These are phyloP conservation scores for Adelges cooleyi DNA, from an alignment of 1,140 invertebrate species.

Conservation along the genomic window DNA sequence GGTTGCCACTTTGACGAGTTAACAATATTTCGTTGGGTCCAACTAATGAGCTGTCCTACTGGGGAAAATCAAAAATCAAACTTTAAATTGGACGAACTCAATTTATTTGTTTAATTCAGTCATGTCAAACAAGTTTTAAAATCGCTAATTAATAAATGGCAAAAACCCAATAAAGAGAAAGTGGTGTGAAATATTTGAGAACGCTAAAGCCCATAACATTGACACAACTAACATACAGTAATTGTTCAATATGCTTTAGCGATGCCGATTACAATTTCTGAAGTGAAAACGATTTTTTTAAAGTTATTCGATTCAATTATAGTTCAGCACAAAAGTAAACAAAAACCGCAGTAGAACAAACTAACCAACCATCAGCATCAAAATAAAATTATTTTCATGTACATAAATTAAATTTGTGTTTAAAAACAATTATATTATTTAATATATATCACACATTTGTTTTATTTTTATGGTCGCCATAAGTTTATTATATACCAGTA, in stretches of 20 bases:
- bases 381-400: not conserved
- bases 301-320: not conserved
- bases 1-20: not conserved
- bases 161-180: not conserved
- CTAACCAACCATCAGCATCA: not conserved
- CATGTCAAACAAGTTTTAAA: not conserved
- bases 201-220: too few species aligned
- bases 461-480: too few species aligned
- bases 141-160: not conserved
- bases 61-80: not conserved
- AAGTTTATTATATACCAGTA: too few species aligned
- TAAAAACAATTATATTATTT: not conserved
- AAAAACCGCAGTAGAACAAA: not conserved
- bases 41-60: not conserved
- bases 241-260: not conserved
- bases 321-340: conserved; percentile 3
- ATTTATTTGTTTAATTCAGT: conserved; percentile 2
- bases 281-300: not conserved
- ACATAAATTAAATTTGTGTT: not conserved
- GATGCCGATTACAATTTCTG: not conserved
- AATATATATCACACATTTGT: too few species aligned
- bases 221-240: not conserved
- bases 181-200: conserved; percentile 6
- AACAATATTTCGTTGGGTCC: not conserved
- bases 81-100: not conserved